Percentiles rank a stretch among this genome's conserved stretches.
Conservation (phyloP, 1,140 invertebrate genomes). For the Papilio xuthus region DNA sequence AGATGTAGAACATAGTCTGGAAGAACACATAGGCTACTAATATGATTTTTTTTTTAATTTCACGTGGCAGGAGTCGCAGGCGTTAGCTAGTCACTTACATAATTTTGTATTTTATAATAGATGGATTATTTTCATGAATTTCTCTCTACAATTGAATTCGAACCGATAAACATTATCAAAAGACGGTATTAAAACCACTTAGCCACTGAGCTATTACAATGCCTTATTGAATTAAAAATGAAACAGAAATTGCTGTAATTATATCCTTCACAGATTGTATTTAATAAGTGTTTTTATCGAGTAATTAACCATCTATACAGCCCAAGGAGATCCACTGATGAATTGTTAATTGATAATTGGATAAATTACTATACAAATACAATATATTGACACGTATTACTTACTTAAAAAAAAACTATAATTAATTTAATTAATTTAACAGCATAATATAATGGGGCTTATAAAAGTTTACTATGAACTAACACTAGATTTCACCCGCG, state of each 20-base stretch:
- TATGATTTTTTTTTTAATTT: too few species aligned
- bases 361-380: not conserved
- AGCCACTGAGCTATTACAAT: not conserved
- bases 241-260: conserved; percentile 24
- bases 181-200: not conserved
- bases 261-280: conserved; percentile 16
- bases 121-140: too few species aligned
- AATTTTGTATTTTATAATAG: too few species aligned
- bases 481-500: too few species aligned
- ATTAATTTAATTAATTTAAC: too few species aligned
- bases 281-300: conserved; percentile 16
- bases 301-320: conserved; percentile 15
- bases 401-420: too few species aligned
- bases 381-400: not conserved
- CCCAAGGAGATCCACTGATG: conserved; percentile 27
- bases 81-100: too few species aligned
- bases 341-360: conserved; percentile 6
- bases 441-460: too few species aligned
- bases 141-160: not conserved
- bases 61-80: too few species aligned
- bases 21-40: too few species aligned
- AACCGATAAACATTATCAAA: not conserved
- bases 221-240: conserved; percentile 3
- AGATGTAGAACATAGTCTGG: too few species aligned
- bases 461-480: too few species aligned